Conservation (phyloP, 2,888 invertebrate genomes). For the Eupelmus urozonus region DNA sequence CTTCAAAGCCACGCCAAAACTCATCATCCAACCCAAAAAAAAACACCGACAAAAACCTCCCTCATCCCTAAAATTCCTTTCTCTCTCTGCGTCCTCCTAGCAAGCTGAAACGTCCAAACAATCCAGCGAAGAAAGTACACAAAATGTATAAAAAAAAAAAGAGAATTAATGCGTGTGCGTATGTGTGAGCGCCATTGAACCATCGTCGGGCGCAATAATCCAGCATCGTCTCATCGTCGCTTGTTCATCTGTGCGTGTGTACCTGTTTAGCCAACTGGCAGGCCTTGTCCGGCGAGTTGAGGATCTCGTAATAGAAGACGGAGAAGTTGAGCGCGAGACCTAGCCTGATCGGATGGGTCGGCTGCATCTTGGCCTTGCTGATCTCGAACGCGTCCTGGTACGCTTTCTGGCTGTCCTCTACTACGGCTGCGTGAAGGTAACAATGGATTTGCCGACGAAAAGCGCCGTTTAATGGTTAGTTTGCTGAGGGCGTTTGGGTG, state of each 20-base stretch:
- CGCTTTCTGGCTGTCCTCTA: slow-evolving; percentile 96
- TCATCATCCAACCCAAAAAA: no score
- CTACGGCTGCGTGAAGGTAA: slow-evolving; percentile 87
- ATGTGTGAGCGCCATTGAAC: slow-evolving; percentile 43
- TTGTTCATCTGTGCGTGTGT: no score
- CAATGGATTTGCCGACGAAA: no score
- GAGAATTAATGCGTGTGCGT: slow-evolving; percentile 13
- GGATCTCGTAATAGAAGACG: slow-evolving; percentile 89
- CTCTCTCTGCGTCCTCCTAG: no score
- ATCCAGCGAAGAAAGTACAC: neutral
- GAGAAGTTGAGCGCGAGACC: slow-evolving; percentile 94
- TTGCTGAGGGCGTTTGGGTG: no score
- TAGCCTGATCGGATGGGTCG: slow-evolving; percentile 98
- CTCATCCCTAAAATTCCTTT: neutral
- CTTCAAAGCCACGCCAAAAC: no score
- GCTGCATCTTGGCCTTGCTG: slow-evolving; percentile 97
- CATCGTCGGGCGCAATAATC: slow-evolving; percentile 28
- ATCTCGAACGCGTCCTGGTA: slow-evolving; percentile 98
- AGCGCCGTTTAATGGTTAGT: no score
- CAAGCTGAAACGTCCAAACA: neutral
- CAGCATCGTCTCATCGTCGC: neutral
- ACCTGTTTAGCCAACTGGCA: slow-evolving; percentile 84
- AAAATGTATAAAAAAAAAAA: neutral
- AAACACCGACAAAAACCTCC: no score
- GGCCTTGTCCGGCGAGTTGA: slow-evolving; percentile 83